Conservation (phyloP, 2,113 vertebrate genomes). For the Leptobrachium leishanense region DNA sequence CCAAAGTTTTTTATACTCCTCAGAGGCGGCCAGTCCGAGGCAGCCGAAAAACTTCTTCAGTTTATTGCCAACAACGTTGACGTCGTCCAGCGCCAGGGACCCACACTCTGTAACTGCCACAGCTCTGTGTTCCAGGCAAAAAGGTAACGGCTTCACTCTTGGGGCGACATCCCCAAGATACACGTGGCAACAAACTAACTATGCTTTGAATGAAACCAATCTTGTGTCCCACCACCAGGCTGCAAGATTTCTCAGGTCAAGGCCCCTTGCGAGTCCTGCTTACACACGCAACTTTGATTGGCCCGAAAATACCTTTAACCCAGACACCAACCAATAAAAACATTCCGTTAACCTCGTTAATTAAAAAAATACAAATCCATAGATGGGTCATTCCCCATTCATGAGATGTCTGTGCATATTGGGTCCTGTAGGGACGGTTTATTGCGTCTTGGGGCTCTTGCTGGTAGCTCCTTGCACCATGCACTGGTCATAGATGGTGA, state of each 20-base stretch:
- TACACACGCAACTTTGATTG: conserved; percentile 16
- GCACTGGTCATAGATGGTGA: too few relatives aligned
- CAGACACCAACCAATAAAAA: conserved; percentile 13
- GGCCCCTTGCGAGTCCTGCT: neutral
- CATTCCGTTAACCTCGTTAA: neutral
- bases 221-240: neutral
- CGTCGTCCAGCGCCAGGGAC: conserved; percentile 31
- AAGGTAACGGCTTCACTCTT: conserved; percentile 36
- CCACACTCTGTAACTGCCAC: conserved; percentile 36
- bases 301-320: conserved; percentile 18
- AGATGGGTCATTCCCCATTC: neutral
- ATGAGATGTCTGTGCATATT: neutral
- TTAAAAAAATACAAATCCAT: neutral
- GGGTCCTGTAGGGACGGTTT: neutral
- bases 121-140: conserved; percentile 36
- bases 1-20: conserved; percentile 36
- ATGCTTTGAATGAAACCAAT: conserved; percentile 24
- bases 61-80: conserved; percentile 24
- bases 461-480: too few relatives aligned
- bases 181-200: conserved; percentile 30
- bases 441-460: too few relatives aligned
- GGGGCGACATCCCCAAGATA: conserved; percentile 26
- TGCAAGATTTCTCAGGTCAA: conserved; percentile 2
- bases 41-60: conserved; percentile 34
- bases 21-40: conserved; percentile 27